Evolutionary conservation across 2,888 invertebrate genomes (phyloP), one percentile per base, ranked within the genome.

Genomic region (Drosophila histrio): DNA sequence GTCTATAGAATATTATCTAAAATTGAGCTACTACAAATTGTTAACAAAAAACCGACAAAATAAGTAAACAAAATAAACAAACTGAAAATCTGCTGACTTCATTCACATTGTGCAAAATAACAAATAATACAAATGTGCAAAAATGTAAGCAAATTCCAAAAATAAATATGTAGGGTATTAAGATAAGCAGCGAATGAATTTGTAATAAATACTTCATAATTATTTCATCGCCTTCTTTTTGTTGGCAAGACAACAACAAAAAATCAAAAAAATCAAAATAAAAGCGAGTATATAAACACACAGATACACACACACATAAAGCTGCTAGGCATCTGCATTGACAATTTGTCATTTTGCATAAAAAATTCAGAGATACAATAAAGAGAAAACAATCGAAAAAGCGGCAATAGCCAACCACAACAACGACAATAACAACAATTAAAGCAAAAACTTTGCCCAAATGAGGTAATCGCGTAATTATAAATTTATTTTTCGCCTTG

Each of bases 401-500:
- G 39, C 5, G 21, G 11, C n/a, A 26, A 49, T 1, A 24, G 15
- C 11, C 13, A 38, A 19, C 24, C 28, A 58, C 28, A 47, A 54
- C 46, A 46, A 47, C 8, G 17, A 13, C 17, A 58, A 56, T 5
- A 57, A 43, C 15, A 69, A 61, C 46, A 66, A 68, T 53, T 34
- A 19, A 59, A 39, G 62, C 93, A 94, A 82, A 87, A 79, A 44
- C 61, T 60, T 80, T 86, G 81, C 61, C 88, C 87, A 85, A 84
- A 89, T 90, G 90, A 90, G 90, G 90, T 90, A 90, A 90, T 90
- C 89, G 83, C 72, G 69, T 89, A 90, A 89, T 88, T 85, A 86
- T 90, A 90, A 89, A 88, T 82, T 67, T 74, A 77, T 53, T 38
- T 74, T 79, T 65, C 49, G 70, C 58, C 58, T 58, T 57, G 57